A percentile compares a stretch with the other conserved stretches of the same genome.
phyloP scores from a whole-genome alignment of 2,797 vertebrate genomes.

The Simalia tracyae region DNA sequence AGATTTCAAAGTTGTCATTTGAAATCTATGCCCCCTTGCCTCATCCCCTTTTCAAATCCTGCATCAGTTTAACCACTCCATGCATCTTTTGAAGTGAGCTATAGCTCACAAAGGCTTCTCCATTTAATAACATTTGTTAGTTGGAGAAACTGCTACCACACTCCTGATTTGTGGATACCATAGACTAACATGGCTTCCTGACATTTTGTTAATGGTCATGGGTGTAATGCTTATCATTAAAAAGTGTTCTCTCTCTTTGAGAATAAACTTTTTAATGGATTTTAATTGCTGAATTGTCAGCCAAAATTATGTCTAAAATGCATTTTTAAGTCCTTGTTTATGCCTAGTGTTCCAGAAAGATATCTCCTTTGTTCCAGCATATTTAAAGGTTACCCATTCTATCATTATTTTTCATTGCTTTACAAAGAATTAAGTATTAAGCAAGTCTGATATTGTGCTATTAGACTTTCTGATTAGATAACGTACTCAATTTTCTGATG shows the following conservation, averaged over 20 bases:
- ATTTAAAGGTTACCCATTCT: slow-evolving; percentile 39
- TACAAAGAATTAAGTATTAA: slow-evolving; percentile 45
- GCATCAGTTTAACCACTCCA: too few species aligned
- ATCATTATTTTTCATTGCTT: slow-evolving; percentile 46
- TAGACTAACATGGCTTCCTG: too few species aligned
- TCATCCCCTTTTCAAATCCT: too few species aligned
- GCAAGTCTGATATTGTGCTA: not conserved
- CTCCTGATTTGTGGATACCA: too few species aligned
- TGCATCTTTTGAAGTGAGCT: too few species aligned
- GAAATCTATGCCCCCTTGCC: too few species aligned
- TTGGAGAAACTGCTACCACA: too few species aligned
- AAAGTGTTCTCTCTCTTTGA: not conserved
- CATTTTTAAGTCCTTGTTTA: not conserved
- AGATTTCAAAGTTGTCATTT: too few species aligned
- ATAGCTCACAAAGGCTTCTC: too few species aligned
- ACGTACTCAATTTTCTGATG: not conserved
- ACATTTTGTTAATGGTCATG: not conserved
- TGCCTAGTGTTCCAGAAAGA: not conserved
- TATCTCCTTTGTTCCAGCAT: slow-evolving; percentile 30
- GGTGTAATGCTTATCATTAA: not conserved
- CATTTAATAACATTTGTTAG: too few species aligned
- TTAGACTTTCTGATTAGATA: not conserved
- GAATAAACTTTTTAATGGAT: not conserved
- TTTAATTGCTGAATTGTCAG: not conserved
- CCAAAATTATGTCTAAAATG: not conserved